Conservation (phyloP, 2,113 vertebrate species). For the Barnardius zonarius region DNA sequence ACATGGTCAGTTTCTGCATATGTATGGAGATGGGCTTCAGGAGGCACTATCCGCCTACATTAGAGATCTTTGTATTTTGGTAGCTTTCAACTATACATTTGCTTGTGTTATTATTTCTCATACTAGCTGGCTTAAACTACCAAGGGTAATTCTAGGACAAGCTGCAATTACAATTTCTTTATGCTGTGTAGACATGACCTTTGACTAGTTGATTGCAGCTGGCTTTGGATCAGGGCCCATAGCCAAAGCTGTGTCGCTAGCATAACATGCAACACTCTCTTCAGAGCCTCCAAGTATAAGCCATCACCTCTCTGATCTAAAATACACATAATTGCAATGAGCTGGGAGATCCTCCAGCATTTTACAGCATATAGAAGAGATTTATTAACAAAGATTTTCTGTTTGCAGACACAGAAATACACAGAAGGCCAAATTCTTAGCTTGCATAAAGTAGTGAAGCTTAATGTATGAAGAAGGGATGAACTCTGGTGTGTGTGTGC, state of each 20-base stretch:
- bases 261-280: conserved; percentile 31
- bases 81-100: not conserved
- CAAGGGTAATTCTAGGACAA: conserved; percentile 57
- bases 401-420: not conserved
- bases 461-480: not conserved
- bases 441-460: not conserved
- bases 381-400: conserved; percentile 47
- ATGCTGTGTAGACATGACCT: conserved; percentile 55
- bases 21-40: not conserved
- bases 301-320: conserved; percentile 47
- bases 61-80: not conserved
- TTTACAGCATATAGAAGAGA: conserved; percentile 41
- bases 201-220: conserved; percentile 47
- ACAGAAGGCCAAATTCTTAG: not conserved
- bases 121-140: conserved; percentile 8
- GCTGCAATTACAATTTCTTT: conserved; percentile 34
- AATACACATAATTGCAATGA: conserved; percentile 28
- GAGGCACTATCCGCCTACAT: not conserved
- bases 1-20: fast-evolving
- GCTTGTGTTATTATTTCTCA: not conserved
- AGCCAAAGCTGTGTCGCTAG: conserved; percentile 37
- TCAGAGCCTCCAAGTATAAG: conserved; percentile 25
- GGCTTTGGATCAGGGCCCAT: conserved; percentile 39
- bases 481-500: not conserved
- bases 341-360: conserved; percentile 33